phyloP scores from a whole-genome alignment of 2,888 invertebrate species.

The Eristalis tenax region DNA sequence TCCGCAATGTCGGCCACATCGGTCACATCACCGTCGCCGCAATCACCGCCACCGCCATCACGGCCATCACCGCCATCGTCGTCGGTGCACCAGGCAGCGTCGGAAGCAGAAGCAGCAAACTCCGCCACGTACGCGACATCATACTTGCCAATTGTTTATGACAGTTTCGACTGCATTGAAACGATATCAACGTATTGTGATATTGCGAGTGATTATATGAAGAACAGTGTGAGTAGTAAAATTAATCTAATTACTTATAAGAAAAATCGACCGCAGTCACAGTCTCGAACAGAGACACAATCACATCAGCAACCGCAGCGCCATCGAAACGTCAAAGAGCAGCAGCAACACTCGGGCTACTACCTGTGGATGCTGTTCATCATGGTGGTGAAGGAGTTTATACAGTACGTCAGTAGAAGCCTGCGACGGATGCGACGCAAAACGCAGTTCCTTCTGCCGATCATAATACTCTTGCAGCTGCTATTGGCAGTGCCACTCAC shows the following conservation, averaged over 20 bases:
- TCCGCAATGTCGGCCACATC: neutral
- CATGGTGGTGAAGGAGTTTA: slow-evolving; percentile 34
- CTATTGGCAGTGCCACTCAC: slow-evolving; percentile 36
- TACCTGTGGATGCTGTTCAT: slow-evolving; percentile 47
- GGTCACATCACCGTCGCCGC: neutral
- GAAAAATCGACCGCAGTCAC: slow-evolving; percentile 4
- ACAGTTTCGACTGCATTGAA: slow-evolving; percentile 19
- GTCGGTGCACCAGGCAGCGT: no score
- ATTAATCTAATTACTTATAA: slow-evolving; percentile 36
- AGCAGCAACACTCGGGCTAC: slow-evolving; percentile 5
- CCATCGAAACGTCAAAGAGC: slow-evolving; percentile 6
- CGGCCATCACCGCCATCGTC: neutral
- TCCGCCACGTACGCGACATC: slow-evolving; percentile 3
- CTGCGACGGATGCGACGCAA: slow-evolving; percentile 51
- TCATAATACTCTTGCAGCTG: slow-evolving; percentile 55
- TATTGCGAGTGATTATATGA: slow-evolving; percentile 40
- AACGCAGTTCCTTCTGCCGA: slow-evolving; percentile 43
- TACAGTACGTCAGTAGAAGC: slow-evolving; percentile 20
- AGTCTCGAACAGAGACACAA: neutral
- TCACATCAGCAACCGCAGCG: neutral
- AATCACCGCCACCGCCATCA: neutral
- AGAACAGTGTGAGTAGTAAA: slow-evolving; percentile 26
- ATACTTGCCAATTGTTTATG: slow-evolving; percentile 1
- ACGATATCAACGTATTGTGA: slow-evolving; percentile 40
- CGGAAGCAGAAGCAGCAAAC: neutral